Base-by-base conservation (phyloP, 2,888 invertebrate genomes). In the Dryobota labecula region DNA sequence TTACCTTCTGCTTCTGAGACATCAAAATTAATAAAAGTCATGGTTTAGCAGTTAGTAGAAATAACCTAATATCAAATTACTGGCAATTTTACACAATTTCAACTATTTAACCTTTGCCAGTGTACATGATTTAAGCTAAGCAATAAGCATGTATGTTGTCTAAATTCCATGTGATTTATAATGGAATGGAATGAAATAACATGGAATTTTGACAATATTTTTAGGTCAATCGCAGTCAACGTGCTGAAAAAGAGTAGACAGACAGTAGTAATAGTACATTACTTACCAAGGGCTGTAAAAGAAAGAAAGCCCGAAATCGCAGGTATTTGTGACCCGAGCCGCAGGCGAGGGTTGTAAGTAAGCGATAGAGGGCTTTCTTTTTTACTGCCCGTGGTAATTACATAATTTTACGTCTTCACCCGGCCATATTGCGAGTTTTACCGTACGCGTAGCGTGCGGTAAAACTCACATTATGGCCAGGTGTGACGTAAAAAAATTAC, bases 1-100 rank as follows among this genome's bases (percentile, higher is more conserved):
- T 49, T 56, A 47, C 38, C n/a, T 43, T 38, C 56, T 47, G 24
- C 24, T 24, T 47, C 45, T 45, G 13, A 57, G 45, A 66, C 13
- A 67, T 75, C 45, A 43, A 65, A 57, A 60, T 72, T n/a, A 30
- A 61, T 61, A 27, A 51, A 45, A 57, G 78, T 78, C 74, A 71
- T 67, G 70, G 60, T 73, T 56, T 4, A 63, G 33, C 43, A 47
- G 47, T 51, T 33, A 61, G 18, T 45, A 24, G 27, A 18, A 71
- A 62, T 27, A 58, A 57, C n/a, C 8, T 33, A 51, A 20, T 41
- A 64, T 45, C 15, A 13, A 66, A 56, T 47, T 47, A 47, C 27
- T 30, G n/a, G 27, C 49, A 33, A 51, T 30, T 30, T 49, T 49
- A n/a, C 33, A 49, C 6, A 53, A 62, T 49, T 20, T 41, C 27